Evolutionary conservation across 2,888 invertebrate genomes (phyloP).

Genomic region (Diaprepes abbreviatus): DNA sequence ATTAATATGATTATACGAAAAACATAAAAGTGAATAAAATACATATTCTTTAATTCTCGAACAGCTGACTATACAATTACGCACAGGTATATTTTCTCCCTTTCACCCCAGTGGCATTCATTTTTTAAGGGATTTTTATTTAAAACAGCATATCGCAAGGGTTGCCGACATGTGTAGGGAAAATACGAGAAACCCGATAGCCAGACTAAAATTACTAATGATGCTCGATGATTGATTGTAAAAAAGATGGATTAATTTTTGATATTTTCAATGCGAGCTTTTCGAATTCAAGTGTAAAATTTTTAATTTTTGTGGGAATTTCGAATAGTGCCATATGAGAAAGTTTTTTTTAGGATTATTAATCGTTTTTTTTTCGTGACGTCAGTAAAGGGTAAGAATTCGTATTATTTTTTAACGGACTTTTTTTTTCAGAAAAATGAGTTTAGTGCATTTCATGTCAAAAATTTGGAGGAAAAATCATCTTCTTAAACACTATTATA

Average conservation of each 20-base stretch:
- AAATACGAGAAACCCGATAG: conserved; percentile 48
- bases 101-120: not conserved
- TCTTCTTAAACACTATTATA: too few relatives aligned
- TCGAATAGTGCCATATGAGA: conserved; percentile 13
- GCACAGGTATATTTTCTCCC: conserved; percentile 8
- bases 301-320: conserved; percentile 44
- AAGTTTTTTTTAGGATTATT: conserved; percentile 27
- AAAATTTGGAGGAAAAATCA: too few relatives aligned
- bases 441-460: too few relatives aligned
- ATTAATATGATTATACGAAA: too few relatives aligned
- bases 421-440: not conserved
- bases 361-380: conserved; percentile 25
- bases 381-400: conserved; percentile 5
- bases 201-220: conserved; percentile 54
- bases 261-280: conserved; percentile 56
- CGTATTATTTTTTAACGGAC: not conserved
- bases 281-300: conserved; percentile 56
- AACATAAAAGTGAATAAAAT: too few relatives aligned
- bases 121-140: conserved; percentile 41
- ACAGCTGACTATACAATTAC: not conserved
- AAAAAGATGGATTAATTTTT: conserved; percentile 60
- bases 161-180: conserved; percentile 42
- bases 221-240: conserved; percentile 60
- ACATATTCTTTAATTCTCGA: too few relatives aligned
- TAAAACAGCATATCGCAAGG: conserved; percentile 43